phyloP scores from a whole-genome alignment of 2,113 vertebrate genomes.

The Cisticola juncidis region DNA sequence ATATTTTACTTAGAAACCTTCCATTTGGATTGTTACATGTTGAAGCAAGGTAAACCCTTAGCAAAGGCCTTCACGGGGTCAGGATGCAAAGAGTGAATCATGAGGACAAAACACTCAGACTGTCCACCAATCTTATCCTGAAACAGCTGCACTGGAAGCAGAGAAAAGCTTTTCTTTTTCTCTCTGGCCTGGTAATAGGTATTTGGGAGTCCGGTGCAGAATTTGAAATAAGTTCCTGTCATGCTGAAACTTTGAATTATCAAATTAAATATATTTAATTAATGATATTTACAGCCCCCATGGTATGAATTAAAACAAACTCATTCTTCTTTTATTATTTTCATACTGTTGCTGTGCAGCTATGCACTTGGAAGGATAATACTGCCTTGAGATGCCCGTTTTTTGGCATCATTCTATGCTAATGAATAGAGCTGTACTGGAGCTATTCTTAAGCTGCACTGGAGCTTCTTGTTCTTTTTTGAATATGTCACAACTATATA shows the following conservation, averaged over 20 bases:
- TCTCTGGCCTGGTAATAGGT: background rate
- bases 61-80: background rate
- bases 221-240: background rate
- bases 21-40: background rate
- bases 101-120: background rate
- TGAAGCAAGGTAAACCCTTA: background rate
- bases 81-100: background rate
- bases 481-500: conserved; percentile 19
- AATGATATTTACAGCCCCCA: background rate
- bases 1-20: background rate
- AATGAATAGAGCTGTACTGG: conserved; percentile 18
- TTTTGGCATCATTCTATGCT: background rate
- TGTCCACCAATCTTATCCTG: background rate
- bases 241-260: background rate
- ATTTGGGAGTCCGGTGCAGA: background rate
- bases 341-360: background rate
- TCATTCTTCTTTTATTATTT: conserved; percentile 23
- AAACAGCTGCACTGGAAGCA: background rate
- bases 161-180: background rate
- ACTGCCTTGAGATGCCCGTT: background rate
- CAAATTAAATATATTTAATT: background rate
- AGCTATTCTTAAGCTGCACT: conserved; percentile 22
- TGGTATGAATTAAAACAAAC: conserved; percentile 1
- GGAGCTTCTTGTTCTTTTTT: conserved; percentile 19
- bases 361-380: conserved; percentile 2